Conservation (phyloP, 2,888 invertebrate genomes). For the Chymomyza caudatula region DNA sequence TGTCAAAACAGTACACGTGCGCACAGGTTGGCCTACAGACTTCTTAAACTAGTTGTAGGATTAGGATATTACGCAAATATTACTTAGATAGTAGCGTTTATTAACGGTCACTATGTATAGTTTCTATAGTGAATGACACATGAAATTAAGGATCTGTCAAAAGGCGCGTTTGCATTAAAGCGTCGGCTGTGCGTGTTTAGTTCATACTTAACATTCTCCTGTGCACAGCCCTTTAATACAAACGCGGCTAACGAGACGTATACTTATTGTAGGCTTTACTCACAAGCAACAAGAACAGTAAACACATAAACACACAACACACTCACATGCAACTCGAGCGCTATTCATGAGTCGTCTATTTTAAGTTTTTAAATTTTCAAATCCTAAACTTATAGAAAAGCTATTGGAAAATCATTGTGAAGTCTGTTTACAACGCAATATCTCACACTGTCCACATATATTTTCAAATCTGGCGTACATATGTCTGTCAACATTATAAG, state of each 20-base stretch:
- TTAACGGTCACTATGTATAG: too few relatives aligned
- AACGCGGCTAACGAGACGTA: conserved; percentile 50
- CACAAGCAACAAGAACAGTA: neutral
- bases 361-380: conserved; percentile 36
- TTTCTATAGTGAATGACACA: too few relatives aligned
- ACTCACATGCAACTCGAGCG: conserved; percentile 29
- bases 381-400: conserved; percentile 33
- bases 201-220: neutral
- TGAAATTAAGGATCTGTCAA: neutral
- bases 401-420: conserved; percentile 5
- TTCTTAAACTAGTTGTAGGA: too few relatives aligned
- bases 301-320: conserved; percentile 13
- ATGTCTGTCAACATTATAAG: conserved; percentile 19
- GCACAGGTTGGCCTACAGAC: neutral
- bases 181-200: conserved; percentile 30
- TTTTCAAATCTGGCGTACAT: too few relatives aligned
- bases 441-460: conserved; percentile 11
- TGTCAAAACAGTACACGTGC: conserved; percentile 16
- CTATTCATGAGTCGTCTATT: conserved; percentile 46
- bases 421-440: neutral
- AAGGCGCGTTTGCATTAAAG: conserved; percentile 54
- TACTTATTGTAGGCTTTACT: conserved; percentile 36
- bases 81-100: too few relatives aligned
- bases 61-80: too few relatives aligned
- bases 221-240: conserved; percentile 47